Evolutionary conservation across 1,140 invertebrate species (phyloP).

Genomic region (Parasteatoda tepidariorum): DNA sequence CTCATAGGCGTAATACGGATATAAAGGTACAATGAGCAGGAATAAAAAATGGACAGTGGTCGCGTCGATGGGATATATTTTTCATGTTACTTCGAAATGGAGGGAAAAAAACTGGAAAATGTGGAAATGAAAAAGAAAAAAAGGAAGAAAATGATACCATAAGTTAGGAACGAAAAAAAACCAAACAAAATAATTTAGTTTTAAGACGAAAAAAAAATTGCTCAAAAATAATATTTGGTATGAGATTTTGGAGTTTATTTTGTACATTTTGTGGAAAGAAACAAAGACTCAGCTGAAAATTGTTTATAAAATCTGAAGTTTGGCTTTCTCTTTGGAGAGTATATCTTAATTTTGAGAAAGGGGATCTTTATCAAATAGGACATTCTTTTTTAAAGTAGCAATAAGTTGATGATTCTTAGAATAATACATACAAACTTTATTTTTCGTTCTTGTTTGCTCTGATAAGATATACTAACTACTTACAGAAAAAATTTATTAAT

Average conservation of each 20-base stretch:
- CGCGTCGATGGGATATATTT: conserved; percentile 15
- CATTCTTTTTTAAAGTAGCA: too few relatives aligned
- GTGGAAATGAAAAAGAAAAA: background rate
- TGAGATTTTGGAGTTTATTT: background rate
- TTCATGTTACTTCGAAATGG: background rate
- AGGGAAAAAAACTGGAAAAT: background rate
- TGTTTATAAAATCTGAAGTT: background rate
- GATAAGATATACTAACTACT: too few relatives aligned
- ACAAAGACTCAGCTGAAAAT: background rate
- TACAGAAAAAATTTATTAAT: too few relatives aligned
- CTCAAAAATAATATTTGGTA: background rate
- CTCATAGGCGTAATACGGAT: background rate
- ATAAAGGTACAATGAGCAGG: conserved; percentile 4
- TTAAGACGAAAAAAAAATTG: conserved; percentile 10
- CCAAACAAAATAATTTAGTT: background rate
- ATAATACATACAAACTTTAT: too few relatives aligned
- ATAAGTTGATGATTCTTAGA: too few relatives aligned
- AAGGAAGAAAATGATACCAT: background rate
- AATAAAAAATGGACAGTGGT: conserved; percentile 39
- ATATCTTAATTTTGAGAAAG: background rate
- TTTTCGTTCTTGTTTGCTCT: too few relatives aligned
- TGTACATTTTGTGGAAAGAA: background rate
- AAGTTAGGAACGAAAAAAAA: background rate
- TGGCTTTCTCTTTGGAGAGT: background rate
- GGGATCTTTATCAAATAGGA: too few relatives aligned